Evolutionary conservation across 2,888 invertebrate species (phyloP), one percentile per base, ranked within the genome.

Genomic region (Leptopilina syphax): DNA sequence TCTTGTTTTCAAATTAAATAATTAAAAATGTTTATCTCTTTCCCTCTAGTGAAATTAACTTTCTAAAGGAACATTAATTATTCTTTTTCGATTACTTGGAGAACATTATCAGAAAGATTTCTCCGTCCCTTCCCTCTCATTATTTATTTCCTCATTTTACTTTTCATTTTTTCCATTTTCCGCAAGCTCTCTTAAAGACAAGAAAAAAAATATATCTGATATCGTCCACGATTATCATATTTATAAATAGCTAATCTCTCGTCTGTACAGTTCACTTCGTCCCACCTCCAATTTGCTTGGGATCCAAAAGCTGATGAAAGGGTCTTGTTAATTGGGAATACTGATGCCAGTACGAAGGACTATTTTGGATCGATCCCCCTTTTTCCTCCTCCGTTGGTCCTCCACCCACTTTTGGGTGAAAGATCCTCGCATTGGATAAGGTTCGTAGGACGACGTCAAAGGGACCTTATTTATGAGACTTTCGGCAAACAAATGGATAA

Each of bases 401-500:
- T 81, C 82, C 83, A 78, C 57, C 79, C 82, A 80, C 18, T 34
- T 34, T 82, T 82, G 85, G 83, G 84, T 82, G 83, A 83, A 80
- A 88, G 87, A 88, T 88, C 87, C 87, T 84, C 84, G 82, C 87
- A 84, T 83, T 84, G 88, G 88, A 89, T 89, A 89, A 89, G 88
- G 87, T 87, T 86, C 87, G 87, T 88, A 87, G 86, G 87, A 86
- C 85, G 87, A 86, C 88, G 87, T 91, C 91, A 91, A 91, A 91
- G 91, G 89, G 88, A 90, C 88, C 90, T 91, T 91, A 91, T 91
- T 91, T 91, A 91, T 91, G 91, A 91, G 91, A 91, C 89, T 90
- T 90, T 91, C 87, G 89, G 90, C 89, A 91, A 91, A 91, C 90
- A 91, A 90, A 91, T 91, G 90, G 90, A 90, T 91, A 90, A 91